Conservation (phyloP, 2,888 invertebrate genomes). For the Pedicia rivosa region DNA sequence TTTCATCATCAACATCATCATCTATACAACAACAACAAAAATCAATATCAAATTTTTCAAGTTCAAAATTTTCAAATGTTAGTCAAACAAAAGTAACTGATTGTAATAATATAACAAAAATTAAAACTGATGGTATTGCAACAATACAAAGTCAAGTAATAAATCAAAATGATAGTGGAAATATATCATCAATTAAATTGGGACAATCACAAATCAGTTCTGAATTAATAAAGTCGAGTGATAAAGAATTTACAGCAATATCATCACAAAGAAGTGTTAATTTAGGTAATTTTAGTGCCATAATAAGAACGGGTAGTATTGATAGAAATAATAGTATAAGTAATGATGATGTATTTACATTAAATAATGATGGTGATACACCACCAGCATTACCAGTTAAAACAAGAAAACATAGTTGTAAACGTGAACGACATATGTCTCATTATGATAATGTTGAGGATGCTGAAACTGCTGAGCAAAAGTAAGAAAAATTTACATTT, state of each 20-base stretch:
- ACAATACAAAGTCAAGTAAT: too few relatives aligned
- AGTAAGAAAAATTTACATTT: constrained; percentile 15
- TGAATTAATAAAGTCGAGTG: constrained; percentile 12
- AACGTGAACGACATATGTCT: constrained; percentile 43
- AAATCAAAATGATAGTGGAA: too few relatives aligned
- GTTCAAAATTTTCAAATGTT: constrained; percentile 5
- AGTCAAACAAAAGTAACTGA: constrained; percentile 10
- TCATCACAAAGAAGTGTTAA: constrained; percentile 16
- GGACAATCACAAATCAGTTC: constrained; percentile 15
- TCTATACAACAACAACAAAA: too few relatives aligned
- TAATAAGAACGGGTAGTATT: constrained; percentile 18
- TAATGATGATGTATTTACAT: constrained; percentile 13
- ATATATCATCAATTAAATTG: too few relatives aligned
- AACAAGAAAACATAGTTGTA: constrained; percentile 29
- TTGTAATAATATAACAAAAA: constrained; percentile 9
- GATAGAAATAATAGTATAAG: constrained; percentile 17
- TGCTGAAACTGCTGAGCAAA: constrained; percentile 27
- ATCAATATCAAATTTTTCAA: constrained; percentile 6
- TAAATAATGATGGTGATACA: constrained; percentile 10
- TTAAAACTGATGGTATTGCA: constrained; percentile 3
- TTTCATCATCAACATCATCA: constrained; percentile 2
- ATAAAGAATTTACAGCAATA: constrained; percentile 7
- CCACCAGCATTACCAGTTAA: constrained; percentile 48
- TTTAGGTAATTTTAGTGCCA: constrained; percentile 15
- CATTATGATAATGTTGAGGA: constrained; percentile 56